These are phyloP conservation scores for Polyploca ridens DNA, from an alignment of 2,888 invertebrate species.

Conservation along the genomic window DNA sequence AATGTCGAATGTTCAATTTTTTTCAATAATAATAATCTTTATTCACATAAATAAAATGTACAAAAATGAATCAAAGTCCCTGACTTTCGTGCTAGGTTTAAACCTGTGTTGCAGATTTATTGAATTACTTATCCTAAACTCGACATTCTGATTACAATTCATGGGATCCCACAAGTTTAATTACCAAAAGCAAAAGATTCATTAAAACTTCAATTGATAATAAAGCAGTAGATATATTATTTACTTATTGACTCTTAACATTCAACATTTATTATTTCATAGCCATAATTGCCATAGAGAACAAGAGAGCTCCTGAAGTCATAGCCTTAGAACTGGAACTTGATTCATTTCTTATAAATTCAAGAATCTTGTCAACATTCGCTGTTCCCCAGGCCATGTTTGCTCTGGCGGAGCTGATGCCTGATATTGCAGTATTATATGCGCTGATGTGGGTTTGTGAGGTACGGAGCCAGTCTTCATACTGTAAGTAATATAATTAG, in stretches of 20 bases:
- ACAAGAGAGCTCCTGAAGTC: slow-evolving; percentile 47
- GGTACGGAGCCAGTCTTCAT: slow-evolving; percentile 62
- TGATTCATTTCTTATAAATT: slow-evolving; percentile 47
- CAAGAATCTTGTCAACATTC: slow-evolving; percentile 59
- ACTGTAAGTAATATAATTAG: slow-evolving; percentile 48
- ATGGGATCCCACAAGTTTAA: too few relatives aligned
- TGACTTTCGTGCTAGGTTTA: too few relatives aligned
- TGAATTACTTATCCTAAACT: too few relatives aligned
- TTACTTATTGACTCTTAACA: neutral
- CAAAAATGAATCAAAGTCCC: too few relatives aligned
- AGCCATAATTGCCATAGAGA: slow-evolving; percentile 36
- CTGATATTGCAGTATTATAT: slow-evolving; percentile 51
- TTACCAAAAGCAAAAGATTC: neutral
- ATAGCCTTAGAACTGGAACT: slow-evolving; percentile 43
- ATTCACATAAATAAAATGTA: too few relatives aligned
- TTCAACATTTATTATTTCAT: slow-evolving; percentile 10
- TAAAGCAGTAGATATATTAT: neutral
- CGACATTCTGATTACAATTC: too few relatives aligned
- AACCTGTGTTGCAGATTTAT: too few relatives aligned
- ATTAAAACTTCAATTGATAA: neutral
- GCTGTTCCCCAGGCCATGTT: slow-evolving; percentile 70
- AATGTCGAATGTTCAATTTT: too few relatives aligned
- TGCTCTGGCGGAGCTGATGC: slow-evolving; percentile 59
- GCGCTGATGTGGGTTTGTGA: slow-evolving; percentile 56
- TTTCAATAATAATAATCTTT: too few relatives aligned